Evolutionary conservation across 2,113 vertebrate species (phyloP).

Genomic region (Stegastes partitus): DNA sequence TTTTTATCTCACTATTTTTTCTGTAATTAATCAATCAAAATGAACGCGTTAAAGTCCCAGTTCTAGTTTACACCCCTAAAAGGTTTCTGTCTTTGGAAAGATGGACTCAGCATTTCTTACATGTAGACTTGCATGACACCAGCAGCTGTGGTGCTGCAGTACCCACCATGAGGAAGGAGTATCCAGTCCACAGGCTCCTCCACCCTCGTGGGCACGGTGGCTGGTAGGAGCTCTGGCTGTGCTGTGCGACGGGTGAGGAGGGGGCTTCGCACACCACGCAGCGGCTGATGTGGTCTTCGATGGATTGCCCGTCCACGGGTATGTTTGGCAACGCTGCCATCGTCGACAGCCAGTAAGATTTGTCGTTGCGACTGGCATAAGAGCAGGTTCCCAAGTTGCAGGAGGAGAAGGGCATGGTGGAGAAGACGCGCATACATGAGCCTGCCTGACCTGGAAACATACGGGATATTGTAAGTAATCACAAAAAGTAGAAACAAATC

Average conservation of each 20-base stretch:
- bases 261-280: constrained; percentile 92
- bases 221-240: constrained; percentile 87
- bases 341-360: constrained; percentile 93
- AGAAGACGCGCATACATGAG: constrained; percentile 92
- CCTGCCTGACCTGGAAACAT: constrained; percentile 89
- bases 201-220: constrained; percentile 87
- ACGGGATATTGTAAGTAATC: not conserved
- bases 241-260: constrained; percentile 84
- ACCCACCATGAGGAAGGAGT: constrained; percentile 94
- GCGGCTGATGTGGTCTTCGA: constrained; percentile 89
- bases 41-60: too few relatives aligned
- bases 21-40: too few relatives aligned
- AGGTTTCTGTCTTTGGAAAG: too few relatives aligned
- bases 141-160: not conserved
- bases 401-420: constrained; percentile 93
- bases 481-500: not conserved
- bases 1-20: too few relatives aligned
- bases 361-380: constrained; percentile 92
- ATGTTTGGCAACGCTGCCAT: constrained; percentile 75
- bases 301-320: constrained; percentile 82
- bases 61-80: too few relatives aligned
- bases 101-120: too few relatives aligned
- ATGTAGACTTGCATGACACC: too few relatives aligned
- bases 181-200: constrained; percentile 92
- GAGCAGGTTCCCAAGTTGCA: constrained; percentile 89